These are phyloP conservation scores for Pionites leucogaster DNA, from an alignment of 2,113 vertebrate species.

Conservation along the genomic window DNA sequence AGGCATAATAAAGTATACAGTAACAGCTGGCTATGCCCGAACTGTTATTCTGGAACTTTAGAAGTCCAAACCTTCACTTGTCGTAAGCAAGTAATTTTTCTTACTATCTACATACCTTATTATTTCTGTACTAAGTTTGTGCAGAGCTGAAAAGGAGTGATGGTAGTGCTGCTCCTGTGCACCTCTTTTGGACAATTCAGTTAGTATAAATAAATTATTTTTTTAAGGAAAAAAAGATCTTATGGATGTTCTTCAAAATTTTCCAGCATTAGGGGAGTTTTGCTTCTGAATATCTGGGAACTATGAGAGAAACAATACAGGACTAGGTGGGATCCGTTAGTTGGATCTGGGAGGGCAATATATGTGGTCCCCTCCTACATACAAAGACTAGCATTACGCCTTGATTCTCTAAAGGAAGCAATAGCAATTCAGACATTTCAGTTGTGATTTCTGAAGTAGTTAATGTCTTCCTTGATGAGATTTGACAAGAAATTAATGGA, in stretches of 20 bases:
- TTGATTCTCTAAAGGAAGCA: neutral
- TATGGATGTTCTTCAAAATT: neutral
- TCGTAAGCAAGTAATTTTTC: neutral
- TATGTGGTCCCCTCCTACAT: neutral
- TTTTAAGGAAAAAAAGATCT: neutral
- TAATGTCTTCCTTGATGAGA: neutral
- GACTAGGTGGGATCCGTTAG: neutral
- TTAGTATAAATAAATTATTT: neutral
- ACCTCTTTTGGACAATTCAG: neutral
- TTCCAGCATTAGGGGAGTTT: accelerated
- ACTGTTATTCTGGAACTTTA: neutral
- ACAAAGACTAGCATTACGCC: neutral
- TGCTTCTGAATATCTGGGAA: neutral
- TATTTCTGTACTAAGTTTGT: neutral
- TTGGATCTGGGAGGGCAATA: neutral
- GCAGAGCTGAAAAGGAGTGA: neutral
- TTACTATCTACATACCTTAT: neutral
- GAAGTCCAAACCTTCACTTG: neutral
- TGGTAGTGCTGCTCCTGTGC: neutral
- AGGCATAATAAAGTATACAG: neutral
- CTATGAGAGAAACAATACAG: neutral
- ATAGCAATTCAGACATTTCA: neutral
- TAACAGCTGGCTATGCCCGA: neutral
- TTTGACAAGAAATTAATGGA: neutral
- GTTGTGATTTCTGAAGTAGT: neutral